These are phyloP conservation scores for Hippotragus niger DNA, from an alignment of 2,113 vertebrate species.

Conservation along the genomic window DNA sequence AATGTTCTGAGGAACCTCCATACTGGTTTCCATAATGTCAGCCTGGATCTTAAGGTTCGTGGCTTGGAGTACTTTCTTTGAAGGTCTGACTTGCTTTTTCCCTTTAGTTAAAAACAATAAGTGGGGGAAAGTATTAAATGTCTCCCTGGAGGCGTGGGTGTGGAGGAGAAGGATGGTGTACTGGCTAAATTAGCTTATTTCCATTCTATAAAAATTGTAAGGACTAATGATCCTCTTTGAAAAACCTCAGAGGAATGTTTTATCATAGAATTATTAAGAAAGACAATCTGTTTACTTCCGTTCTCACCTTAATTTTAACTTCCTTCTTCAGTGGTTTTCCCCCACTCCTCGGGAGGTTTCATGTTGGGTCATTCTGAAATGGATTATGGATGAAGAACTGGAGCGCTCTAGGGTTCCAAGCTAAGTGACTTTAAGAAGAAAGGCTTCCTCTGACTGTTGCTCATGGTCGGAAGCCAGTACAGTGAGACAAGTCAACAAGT, in stretches of 20 bases:
- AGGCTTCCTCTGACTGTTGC: neutral
- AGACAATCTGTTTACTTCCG: constrained; percentile 20
- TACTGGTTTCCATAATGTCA: neutral
- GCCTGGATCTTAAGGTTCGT: neutral
- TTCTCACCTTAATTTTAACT: constrained; percentile 27
- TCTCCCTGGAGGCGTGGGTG: neutral
- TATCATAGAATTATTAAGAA: neutral
- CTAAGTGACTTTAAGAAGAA: constrained; percentile 43
- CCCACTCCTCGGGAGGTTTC: neutral
- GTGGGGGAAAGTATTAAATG: neutral
- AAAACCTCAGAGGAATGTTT: constrained; percentile 49
- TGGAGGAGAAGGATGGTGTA: neutral
- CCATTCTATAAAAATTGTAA: neutral
- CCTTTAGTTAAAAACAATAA: neutral
- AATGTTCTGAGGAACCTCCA: neutral
- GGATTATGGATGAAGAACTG: constrained; percentile 43
- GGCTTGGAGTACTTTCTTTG: neutral
- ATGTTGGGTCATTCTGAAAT: neutral
- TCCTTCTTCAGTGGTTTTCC: constrained; percentile 16
- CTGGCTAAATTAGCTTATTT: constrained; percentile 7
- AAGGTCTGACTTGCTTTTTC: neutral
- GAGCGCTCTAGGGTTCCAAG: neutral
- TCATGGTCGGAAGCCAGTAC: neutral
- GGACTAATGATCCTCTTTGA: constrained; percentile 16
- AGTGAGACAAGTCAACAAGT: neutral